Evolutionary conservation across 1,140 invertebrate species (phyloP), one percentile per base, ranked within the genome.

Genomic region (Leptinotarsa undecemlineata): DNA sequence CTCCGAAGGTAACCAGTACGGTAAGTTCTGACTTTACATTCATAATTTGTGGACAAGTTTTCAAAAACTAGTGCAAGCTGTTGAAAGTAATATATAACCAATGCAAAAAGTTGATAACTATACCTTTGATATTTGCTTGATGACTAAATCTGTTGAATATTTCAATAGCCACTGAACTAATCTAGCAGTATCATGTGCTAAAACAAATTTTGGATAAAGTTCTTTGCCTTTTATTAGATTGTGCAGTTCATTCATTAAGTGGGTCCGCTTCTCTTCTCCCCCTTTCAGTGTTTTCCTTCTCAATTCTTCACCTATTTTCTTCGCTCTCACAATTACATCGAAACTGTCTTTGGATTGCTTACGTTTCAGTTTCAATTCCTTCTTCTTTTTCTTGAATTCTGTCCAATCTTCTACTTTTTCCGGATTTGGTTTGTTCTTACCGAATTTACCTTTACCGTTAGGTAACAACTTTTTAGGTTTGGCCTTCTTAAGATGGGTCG

Each of bases 111-210:
- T 42, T 6, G 3, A 11, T 42, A 42, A 11, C 33, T 70, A 79
- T 80, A 87, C 84, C 73, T 88, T 87, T 68, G 93, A 91, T 19
- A 98, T 88, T 69, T 89, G 87, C 64, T 89, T 86, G n/a, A 91
- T 89, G 48, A 96, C 89, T 20, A 92, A 87, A 17, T 88, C 85
- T 1, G 89, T 85, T 4, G 92, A 91, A 83, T 91, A 90, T 82
- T 95, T 95, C 1, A 98, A 85, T 64, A 98, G 86, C 84, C 94
- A 96, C 84, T 98, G 95, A 69, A 98, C 89, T 1, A 98, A 92
- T 82, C 96, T 87, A 1, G 94, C 93, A 48, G 94, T 92, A 81
- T 98, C 96, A 85, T 98, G 96, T 1, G 94, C 91, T 77, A 92
- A 90, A 4, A 95, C 91, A 76, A 97, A 88, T 85, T 92, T 90